Evolutionary conservation across 1,140 invertebrate species (phyloP).

Genomic region (Nilaparvata lugens): DNA sequence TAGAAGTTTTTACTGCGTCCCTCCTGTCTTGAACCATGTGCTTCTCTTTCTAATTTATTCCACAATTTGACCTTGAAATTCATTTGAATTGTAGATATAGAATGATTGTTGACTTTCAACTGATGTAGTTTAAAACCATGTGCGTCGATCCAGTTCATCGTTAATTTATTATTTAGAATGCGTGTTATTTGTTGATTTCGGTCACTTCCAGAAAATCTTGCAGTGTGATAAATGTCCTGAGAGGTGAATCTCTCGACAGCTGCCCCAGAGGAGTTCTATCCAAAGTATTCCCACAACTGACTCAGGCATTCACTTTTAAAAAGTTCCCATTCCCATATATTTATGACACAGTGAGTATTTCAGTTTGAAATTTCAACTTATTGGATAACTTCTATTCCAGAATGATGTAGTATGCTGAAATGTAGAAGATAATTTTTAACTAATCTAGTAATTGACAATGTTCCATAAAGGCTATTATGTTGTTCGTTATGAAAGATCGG

Average conservation of each 20-base stretch:
- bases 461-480: too few species aligned
- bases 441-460: too few species aligned
- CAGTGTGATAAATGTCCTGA: conserved; percentile 43
- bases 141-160: not conserved
- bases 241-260: conserved; percentile 37
- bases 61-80: not conserved
- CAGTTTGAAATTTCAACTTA: not conserved
- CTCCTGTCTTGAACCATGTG: not conserved
- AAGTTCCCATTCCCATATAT: conserved; percentile 52
- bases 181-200: not conserved
- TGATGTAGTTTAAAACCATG: too few species aligned
- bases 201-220: conserved; percentile 37
- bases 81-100: conserved; percentile 3
- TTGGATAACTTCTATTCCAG: too few species aligned
- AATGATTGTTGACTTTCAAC: too few species aligned
- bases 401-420: too few species aligned
- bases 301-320: conserved; percentile 46
- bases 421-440: too few species aligned
- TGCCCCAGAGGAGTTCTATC: conserved; percentile 42
- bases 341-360: conserved; percentile 41
- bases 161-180: conserved; percentile 40
- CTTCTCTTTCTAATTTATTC: not conserved
- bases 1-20: too few species aligned
- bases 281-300: conserved; percentile 48
- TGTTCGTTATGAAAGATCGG: too few species aligned